A percentile compares a stretch with the other conserved stretches of the same genome.
Evolutionary conservation across 2,888 invertebrate genomes (phyloP).

Genomic region (Lasioglossum calceatum): DNA sequence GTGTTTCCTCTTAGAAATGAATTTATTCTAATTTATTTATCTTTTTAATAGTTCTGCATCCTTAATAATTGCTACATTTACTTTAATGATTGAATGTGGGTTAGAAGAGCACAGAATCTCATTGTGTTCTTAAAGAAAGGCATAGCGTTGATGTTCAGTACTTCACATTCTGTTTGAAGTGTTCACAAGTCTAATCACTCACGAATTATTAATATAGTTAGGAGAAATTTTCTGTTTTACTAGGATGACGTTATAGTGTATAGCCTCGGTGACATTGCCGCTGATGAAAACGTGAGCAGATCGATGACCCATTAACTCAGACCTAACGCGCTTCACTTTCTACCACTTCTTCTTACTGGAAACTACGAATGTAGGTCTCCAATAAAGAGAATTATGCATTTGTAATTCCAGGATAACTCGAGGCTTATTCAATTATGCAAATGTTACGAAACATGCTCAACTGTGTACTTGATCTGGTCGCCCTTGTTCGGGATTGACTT

Average conservation of each 20-base stretch:
- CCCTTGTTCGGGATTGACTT: background rate
- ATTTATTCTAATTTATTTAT: background rate
- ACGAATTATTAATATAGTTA: background rate
- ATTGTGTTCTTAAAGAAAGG: background rate
- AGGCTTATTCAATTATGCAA: background rate
- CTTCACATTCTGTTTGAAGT: background rate
- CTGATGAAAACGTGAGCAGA: background rate
- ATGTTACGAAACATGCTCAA: background rate
- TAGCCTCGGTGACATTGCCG: background rate
- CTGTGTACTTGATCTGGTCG: background rate
- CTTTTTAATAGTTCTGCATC: background rate
- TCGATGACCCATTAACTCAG: conserved; percentile 8
- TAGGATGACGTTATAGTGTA: background rate
- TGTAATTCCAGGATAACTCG: background rate
- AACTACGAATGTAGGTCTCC: background rate
- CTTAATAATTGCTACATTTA: background rate
- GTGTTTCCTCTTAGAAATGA: background rate
- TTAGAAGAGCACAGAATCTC: background rate
- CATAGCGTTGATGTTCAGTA: background rate
- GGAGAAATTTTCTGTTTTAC: background rate
- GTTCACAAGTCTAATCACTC: background rate
- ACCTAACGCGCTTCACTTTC: background rate
- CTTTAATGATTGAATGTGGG: background rate
- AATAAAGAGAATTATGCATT: background rate
- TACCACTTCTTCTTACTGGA: conserved; percentile 1